Evolutionary conservation across 2,888 invertebrate genomes (phyloP), one percentile per base, ranked within the genome.

Genomic region (Metallyticus violacea): DNA sequence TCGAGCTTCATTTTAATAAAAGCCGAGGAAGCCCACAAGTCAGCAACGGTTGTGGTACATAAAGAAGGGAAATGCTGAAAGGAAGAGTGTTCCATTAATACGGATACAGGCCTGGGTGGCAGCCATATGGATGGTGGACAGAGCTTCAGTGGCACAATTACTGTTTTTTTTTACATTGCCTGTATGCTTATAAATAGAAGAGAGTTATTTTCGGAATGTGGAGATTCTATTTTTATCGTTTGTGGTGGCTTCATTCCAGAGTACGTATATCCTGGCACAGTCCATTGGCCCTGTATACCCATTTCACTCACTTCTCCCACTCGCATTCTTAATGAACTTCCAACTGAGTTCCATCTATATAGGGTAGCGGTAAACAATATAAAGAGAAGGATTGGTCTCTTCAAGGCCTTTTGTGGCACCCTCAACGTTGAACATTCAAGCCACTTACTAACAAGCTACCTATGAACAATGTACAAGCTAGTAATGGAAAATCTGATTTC

Each of bases 201-300:
- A 15, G 9, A 62, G 81, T 30, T 81, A 81, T 81, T 81, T 80
- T 81, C 30, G 81, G 81, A 81, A 81, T 81, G 81, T 30, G 81
- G 30, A 29, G 25, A 25, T 29, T 7, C 81, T 81, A 81, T 81
- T 81, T 81, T 25, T 26, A 81, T 29, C 30, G 81, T 22, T 80
- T 27, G 27, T 80, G 15, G 27, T 80, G 81, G 81, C 81, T 29
- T 22, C 25, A 40, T 9, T 29, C 81, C 81, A 81, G 81, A 25
- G 26, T 4, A 30, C 7, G n/a, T 22, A 62, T 62, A 62, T 30
- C 26, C 81, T 30, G 81, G 30, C 81, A 29, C 7, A 29, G 15
- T 81, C 29, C 30, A 7, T 6, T 25, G 30, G 81, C 81, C 81
- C 15, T 15, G 40, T 15, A 62, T 22, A 15, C 40, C 22, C 40